phyloP scores from a whole-genome alignment of 2,888 invertebrate genomes.

The Alloscopus bannaensis region DNA sequence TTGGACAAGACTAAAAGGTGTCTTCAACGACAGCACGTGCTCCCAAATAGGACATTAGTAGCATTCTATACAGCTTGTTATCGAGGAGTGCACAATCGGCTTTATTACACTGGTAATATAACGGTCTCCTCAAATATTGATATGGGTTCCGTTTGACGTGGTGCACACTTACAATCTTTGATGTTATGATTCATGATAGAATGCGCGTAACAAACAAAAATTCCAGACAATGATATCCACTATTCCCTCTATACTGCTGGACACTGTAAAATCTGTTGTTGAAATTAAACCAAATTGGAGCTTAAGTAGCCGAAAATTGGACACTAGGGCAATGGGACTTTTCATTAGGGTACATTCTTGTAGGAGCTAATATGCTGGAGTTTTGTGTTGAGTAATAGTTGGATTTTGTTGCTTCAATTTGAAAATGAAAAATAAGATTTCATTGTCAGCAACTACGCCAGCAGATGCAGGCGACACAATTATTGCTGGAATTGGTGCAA shows the following conservation, averaged over 20 bases:
- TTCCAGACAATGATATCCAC: no score
- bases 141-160: conserved; percentile 10
- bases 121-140: conserved; percentile 13
- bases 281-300: background rate
- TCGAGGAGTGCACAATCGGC: no score
- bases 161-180: no score
- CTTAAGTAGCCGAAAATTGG: conserved; percentile 8
- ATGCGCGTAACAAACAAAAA: no score
- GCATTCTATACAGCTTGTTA: background rate
- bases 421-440: no score
- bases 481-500: conserved; percentile 28
- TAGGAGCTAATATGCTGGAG: no score
- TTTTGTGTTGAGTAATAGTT: no score
- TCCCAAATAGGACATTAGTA: background rate
- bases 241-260: background rate
- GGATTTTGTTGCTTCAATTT: no score
- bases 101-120: no score
- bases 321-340: background rate
- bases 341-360: background rate
- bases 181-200: no score
- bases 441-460: no score
- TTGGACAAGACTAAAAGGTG: no score
- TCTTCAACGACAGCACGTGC: conserved; percentile 27
- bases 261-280: background rate
- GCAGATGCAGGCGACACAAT: conserved; percentile 46